Evolutionary conservation across 2,113 vertebrate species (phyloP), one percentile per base, ranked within the genome.

Genomic region (Sphyrna mokarran): DNA sequence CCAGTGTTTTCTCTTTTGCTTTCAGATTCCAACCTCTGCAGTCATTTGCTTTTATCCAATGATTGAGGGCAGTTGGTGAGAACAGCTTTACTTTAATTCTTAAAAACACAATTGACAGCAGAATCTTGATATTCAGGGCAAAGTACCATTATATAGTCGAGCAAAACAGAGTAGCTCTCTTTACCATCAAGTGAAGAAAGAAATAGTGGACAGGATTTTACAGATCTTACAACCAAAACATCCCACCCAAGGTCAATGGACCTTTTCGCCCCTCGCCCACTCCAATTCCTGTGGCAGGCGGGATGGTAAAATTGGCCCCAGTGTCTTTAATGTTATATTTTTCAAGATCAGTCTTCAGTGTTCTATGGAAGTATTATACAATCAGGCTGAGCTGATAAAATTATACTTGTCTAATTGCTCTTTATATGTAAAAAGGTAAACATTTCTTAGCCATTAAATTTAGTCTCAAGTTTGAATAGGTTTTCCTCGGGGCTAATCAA

Each of bases 401-500:
- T 26, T 61, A 26, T 23, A 89, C 26, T 89, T 61, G 48, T 58
- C 43, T 58, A 61, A 89, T 29, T 29, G 29, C 86, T 58, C 43
- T 89, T 11, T 61, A 11, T 61, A 11, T 1, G 23, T 29, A 33
- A 54, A 26, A 58, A 89, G 8, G 9, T 58, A 61, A 23, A 89
- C 29, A 33, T 89, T 29, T 89, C 86, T 54, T 83, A 83, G 78
- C 78, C 14, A 33, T 83, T 83, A 6, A n/a, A 83, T 33, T 29
- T 89, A 22, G 20, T 8, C 22, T 89, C 33, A 70, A 68, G 66
- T 70, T 61, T 70, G 93, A 94, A 70, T 70, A 37, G 93, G 18
- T 69, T 70, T 61, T 90, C 58, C 29, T 94, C 37, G 61, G 63
- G 37, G 69, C 91, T 69, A 63, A 70, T 94, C 93, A 72, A 95